phyloP scores from a whole-genome alignment of 2,113 vertebrate species.

The Thalassarche chlororhynchos region DNA sequence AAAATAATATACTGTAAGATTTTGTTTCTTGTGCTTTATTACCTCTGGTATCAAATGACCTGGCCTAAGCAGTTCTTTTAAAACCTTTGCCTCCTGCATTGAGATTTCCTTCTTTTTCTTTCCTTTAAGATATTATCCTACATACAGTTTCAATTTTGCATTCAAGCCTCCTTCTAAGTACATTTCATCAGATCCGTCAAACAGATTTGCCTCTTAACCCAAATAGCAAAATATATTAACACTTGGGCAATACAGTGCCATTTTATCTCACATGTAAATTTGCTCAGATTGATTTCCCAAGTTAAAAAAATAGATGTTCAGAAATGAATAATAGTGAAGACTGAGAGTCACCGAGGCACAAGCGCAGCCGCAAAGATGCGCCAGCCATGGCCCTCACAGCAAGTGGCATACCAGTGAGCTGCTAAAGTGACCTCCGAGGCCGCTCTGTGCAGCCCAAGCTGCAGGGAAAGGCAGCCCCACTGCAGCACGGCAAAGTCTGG shows the following conservation, averaged over 20 bases:
- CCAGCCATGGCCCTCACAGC: background rate
- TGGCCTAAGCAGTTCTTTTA: background rate
- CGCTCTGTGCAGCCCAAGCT: background rate
- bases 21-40: background rate
- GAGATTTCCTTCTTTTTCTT: background rate
- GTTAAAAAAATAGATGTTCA: background rate
- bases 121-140: background rate
- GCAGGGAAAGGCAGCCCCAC: background rate
- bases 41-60: background rate
- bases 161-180: background rate
- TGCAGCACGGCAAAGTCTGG: background rate
- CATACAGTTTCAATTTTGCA: background rate
- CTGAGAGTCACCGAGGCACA: background rate
- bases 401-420: rapidly evolving
- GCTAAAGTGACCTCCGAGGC: rapidly evolving
- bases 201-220: background rate
- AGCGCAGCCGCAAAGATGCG: background rate
- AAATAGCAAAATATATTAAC: background rate
- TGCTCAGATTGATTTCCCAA: background rate
- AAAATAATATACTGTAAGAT: background rate
- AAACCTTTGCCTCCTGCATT: background rate
- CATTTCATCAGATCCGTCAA: background rate
- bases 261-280: background rate
- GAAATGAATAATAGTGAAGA: background rate
- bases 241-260: background rate